Evolutionary conservation across 2,888 invertebrate genomes (phyloP), one percentile per base, ranked within the genome.

Genomic region (Leucophora obtusa): DNA sequence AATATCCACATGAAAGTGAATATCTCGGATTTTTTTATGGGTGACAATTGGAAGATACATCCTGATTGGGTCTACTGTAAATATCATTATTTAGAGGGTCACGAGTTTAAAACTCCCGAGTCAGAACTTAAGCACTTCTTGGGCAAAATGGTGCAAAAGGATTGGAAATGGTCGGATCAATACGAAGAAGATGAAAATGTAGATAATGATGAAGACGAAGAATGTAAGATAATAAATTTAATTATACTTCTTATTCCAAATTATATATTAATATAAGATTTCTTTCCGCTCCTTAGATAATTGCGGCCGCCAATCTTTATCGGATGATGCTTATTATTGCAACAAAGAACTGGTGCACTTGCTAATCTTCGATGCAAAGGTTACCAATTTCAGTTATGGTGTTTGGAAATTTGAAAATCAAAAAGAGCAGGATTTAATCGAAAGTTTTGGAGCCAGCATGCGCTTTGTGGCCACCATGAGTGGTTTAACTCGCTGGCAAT

Each of bases 21-120:
- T 86, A 93, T 96, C 51, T 93, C 94, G 0, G 93, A 93, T 58
- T 96, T 93, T 87, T 96, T 96, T 87, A 91, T 91, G 75, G 95
- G 94, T 11, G 92, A 92, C 7, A 92, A 94, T 86, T 96, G 95
- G 93, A 93, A 94, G 86, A 92, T 96, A 35, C 96, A 97, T 91
- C 96, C 96, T 0, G 94, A 95, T 85, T 97, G 97, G 97, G 94
- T 96, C 0, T 97, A 96, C 88, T 97, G 97, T 88, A 95, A 95
- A 86, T 96, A 95, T 87, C 96, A 96, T 87, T 96, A 96, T 86
- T 91, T 95, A 66, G 95, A 95, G 87, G 94, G 94, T 0, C 95
- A 95, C 85, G 94, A 94, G 86, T 95, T 94, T 77, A 91, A 92
- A 9, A 93, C 92, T n/a, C 92, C 95, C 0, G 96, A 97, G 89